phyloP scores from a whole-genome alignment of 2,888 invertebrate genomes.

The Scelioninae gen. 1 region DNA sequence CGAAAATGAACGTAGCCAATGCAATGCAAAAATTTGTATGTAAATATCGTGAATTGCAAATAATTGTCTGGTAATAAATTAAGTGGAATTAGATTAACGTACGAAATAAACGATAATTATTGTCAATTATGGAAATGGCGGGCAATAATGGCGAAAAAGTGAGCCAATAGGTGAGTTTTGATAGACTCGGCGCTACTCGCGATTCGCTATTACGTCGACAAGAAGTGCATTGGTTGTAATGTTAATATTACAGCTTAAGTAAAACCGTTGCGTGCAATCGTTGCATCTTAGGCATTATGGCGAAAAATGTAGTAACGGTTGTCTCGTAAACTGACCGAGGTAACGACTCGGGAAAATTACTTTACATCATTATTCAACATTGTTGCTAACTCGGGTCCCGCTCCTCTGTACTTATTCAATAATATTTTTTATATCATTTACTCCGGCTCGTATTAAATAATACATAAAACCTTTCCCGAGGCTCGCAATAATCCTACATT shows the following conservation, averaged over 20 bases:
- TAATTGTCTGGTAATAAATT: slow-evolving; percentile 40
- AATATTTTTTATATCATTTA: slow-evolving; percentile 67
- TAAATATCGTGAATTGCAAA: slow-evolving; percentile 31
- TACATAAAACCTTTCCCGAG: slow-evolving; percentile 51
- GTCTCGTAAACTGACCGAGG: slow-evolving; percentile 66
- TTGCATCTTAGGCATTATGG: slow-evolving; percentile 53
- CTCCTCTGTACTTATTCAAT: slow-evolving; percentile 67
- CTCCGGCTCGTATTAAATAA: slow-evolving; percentile 63
- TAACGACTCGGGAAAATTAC: slow-evolving; percentile 64
- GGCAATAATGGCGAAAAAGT: slow-evolving; percentile 39
- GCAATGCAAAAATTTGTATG: not conserved
- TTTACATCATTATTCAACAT: slow-evolving; percentile 70
- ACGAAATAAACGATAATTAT: slow-evolving; percentile 53
- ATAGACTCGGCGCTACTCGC: slow-evolving; percentile 46
- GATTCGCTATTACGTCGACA: slow-evolving; percentile 60
- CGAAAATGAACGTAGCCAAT: slow-evolving; percentile 11
- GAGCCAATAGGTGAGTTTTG: slow-evolving; percentile 47
- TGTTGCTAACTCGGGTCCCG: slow-evolving; percentile 57
- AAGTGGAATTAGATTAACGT: slow-evolving; percentile 44
- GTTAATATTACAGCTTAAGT: slow-evolving; percentile 64
- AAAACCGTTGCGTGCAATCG: slow-evolving; percentile 67
- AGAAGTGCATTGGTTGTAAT: slow-evolving; percentile 54
- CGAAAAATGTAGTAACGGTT: slow-evolving; percentile 68
- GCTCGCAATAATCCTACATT: slow-evolving; percentile 63
- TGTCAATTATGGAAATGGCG: slow-evolving; percentile 53